phyloP scores from a whole-genome alignment of 2,113 vertebrate genomes.

The Rutilus rutilus region DNA sequence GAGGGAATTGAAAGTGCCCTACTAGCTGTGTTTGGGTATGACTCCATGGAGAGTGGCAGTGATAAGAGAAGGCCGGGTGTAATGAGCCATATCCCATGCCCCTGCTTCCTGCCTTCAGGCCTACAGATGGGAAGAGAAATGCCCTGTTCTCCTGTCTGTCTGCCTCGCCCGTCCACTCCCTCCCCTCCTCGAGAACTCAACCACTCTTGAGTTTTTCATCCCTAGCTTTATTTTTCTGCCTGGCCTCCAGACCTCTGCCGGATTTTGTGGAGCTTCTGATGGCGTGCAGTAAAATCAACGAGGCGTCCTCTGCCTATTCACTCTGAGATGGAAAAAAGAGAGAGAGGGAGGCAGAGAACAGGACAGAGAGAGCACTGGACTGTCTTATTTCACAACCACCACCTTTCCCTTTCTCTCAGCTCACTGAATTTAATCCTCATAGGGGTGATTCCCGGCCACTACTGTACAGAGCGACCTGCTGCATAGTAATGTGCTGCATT shows the following conservation, averaged over 20 bases:
- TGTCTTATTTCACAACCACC: constrained; percentile 52
- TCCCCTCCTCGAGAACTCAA: background rate
- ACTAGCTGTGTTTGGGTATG: constrained; percentile 16
- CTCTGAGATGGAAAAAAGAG: constrained; percentile 40
- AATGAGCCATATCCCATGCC: constrained; percentile 41
- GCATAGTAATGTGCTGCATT: constrained; percentile 27
- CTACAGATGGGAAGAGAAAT: constrained; percentile 58
- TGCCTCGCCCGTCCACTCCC: constrained; percentile 28
- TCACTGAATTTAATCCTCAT: constrained; percentile 61
- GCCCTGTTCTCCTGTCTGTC: constrained; percentile 37
- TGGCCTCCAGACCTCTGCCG: constrained; percentile 47
- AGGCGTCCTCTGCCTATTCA: constrained; percentile 53
- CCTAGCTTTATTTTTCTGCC: constrained; percentile 33
- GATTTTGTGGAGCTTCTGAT: constrained; percentile 49
- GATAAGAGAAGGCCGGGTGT: constrained; percentile 44
- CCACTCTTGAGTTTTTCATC: constrained; percentile 10
- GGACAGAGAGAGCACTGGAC: constrained; percentile 24
- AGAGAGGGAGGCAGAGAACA: constrained; percentile 4
- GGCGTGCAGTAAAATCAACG: constrained; percentile 53
- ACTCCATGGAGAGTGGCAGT: constrained; percentile 47
- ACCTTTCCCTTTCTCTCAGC: constrained; percentile 50
- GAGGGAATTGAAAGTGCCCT: constrained; percentile 13
- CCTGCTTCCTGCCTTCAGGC: constrained; percentile 49
- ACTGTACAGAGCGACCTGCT: constrained; percentile 36
- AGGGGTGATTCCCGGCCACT: constrained; percentile 54